phyloP scores from a whole-genome alignment of 2,888 invertebrate species.

The Acleris literana region DNA sequence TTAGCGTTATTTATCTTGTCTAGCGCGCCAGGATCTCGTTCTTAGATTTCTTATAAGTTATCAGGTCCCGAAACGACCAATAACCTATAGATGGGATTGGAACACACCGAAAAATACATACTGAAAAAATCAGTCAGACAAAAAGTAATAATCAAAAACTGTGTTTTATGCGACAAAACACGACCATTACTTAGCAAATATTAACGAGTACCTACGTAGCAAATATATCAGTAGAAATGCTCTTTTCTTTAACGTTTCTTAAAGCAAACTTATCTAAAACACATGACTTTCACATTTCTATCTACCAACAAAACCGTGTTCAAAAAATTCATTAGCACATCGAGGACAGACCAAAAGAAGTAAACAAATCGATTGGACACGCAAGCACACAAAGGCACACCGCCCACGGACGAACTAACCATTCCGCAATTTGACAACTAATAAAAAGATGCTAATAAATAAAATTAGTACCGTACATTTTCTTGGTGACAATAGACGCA shows the following conservation, averaged over 20 bases:
- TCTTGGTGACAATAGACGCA: conserved; percentile 52
- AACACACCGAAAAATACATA: too few species aligned
- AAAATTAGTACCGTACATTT: conserved; percentile 68
- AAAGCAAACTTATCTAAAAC: conserved; percentile 2
- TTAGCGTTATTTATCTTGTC: too few species aligned
- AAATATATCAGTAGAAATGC: too few species aligned
- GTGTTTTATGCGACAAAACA: too few species aligned
- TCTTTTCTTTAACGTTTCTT: not conserved
- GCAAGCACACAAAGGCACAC: conserved; percentile 55
- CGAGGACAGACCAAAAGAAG: conserved; percentile 42
- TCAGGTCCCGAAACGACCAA: too few species aligned
- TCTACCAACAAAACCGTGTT: conserved; percentile 26
- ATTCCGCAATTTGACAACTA: conserved; percentile 70
- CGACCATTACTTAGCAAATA: too few species aligned
- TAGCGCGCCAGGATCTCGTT: too few species aligned
- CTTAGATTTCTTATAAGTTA: too few species aligned
- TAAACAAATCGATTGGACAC: conserved; percentile 66
- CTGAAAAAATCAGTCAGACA: too few species aligned
- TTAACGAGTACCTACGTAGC: too few species aligned
- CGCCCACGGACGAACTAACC: conserved; percentile 57
- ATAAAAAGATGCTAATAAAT: conserved; percentile 76
- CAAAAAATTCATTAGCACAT: conserved; percentile 43
- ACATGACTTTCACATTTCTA: conserved; percentile 9
- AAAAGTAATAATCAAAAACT: too few species aligned
- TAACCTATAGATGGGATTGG: too few species aligned